Base-by-base conservation (phyloP, 2,888 invertebrate genomes). In the Sipha maydis region DNA sequence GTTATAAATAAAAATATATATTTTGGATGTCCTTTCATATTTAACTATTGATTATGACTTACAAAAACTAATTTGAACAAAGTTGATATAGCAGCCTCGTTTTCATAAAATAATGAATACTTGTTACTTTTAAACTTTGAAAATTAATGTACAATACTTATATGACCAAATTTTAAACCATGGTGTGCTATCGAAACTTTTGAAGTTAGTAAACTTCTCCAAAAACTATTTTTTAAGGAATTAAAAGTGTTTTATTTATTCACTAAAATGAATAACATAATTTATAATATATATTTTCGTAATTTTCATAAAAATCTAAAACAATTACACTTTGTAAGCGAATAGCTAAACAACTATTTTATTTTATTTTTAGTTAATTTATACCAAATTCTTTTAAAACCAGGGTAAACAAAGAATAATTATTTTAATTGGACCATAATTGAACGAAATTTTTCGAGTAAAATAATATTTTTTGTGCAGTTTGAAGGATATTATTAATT, bases 81-180 rank as follows among this genome's bases (percentile, higher is more conserved):
- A 73, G 34, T 34, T 31, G 73, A 34, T 73, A 14, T 73, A 14
- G 19, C 34, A 31, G 21, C 71, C 71, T 9, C 31, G 17, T 73
- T 73, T 38, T 31, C 71, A 31, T 71, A 19, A 71, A 71, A 31
- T 71, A 71, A 71, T 71, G 19, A 71, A 31, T 38, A 25, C 38
- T 3, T 25, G 0, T 8, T 75, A 75, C 21, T 34, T 34, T 34
- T 34, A 34, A n/a, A 75, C 38, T 38, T 75, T 75, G 25, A 75
- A 75, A 75, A 75, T 75, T 21, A n/a, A 38, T 34, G 38, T 75
- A 25, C n/a, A 73, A 73, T 28, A n/a, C n/a, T n/a, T n/a, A 73
- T 14, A 73, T 14, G 17, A 73, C n/a, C 1, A 34, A 21, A 69
- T 69, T 69, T 69, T 28, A 69, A 69, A 69, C 34, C 34, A 38